Base-by-base conservation (phyloP, 1,140 invertebrate genomes). In the Copidosoma floridanum region DNA sequence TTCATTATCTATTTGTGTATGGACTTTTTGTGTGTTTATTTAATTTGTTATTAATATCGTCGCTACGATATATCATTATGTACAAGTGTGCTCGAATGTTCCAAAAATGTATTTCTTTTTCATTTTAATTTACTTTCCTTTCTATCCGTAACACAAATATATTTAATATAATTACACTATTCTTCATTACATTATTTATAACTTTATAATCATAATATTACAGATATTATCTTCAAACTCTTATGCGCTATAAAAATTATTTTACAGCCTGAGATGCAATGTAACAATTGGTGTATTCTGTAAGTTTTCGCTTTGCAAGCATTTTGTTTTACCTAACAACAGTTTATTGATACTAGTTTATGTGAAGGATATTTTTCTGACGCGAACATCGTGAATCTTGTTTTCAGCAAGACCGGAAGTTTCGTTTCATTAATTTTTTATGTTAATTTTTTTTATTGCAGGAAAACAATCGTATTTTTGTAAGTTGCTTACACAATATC, bases 201-300 rank as follows among this genome's bases (percentile, higher is more conserved):
- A 64, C 41, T 64, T 61, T 61, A 60, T 48, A 55, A 44, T 58
- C 29, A 32, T 32, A 32, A 32, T 32, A n/a, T n/a, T n/a, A n/a
- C n/a, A 64, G 63, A 63, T 54, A 64, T 64, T 65, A 69, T 61
- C 63, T 67, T 54, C 67, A 46, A 64, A 67, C 71, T 74, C 72
- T 72, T 66, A 77, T 71, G 61, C 67, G 72, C 70, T 73, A 75
- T 74, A 75, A 71, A 76, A 78, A 72, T 73, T 78, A 76, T 75
- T 70, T 67, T 79, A 79, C 74, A 78, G 73, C 72, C 76, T 73
- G 69, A 68, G 70, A 75, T 63, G 73, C 73, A 74, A 69, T 68
- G 43, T 70, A 76, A 72, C 67, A 65, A 72, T 74, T 61, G 68
- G 70, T 68, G 66, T 61, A 61, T 48, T 61, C 27, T 35, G 46